These are phyloP conservation scores for Tetragnatha montana DNA, from an alignment of 2,888 invertebrate genomes.

Conservation along the genomic window DNA sequence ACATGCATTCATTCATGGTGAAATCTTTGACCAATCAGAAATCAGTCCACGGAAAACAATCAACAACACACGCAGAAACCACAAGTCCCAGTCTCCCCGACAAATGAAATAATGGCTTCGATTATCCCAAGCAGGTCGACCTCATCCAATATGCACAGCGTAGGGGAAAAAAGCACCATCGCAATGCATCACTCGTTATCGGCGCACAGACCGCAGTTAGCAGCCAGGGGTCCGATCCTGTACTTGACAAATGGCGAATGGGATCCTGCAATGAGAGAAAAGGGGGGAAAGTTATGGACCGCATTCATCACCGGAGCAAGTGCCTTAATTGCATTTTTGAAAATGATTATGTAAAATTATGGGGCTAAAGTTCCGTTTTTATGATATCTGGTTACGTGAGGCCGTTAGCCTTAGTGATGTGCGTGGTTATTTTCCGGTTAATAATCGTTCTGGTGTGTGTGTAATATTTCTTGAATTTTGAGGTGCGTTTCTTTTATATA, in stretches of 20 bases:
- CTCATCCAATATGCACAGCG: constrained; percentile 53
- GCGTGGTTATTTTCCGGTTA: not conserved
- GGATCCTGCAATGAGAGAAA: constrained; percentile 59
- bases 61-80: no score
- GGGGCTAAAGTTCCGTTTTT: constrained; percentile 18
- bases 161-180: constrained; percentile 43
- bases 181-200: constrained; percentile 67
- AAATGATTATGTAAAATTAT: constrained; percentile 40
- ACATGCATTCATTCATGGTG: no score
- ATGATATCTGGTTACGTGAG: constrained; percentile 14
- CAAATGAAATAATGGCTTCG: constrained; percentile 20
- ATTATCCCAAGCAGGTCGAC: constrained; percentile 15
- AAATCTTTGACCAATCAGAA: no score
- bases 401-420: not conserved
- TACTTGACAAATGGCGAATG: constrained; percentile 70
- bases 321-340: constrained; percentile 53
- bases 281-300: constrained; percentile 7
- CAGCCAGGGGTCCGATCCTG: constrained; percentile 50
- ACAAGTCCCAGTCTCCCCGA: not conserved
- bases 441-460: not conserved
- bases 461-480: not conserved
- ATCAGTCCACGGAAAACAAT: no score
- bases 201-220: constrained; percentile 65
- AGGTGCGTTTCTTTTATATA: not conserved
- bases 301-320: constrained; percentile 46